phyloP scores from a whole-genome alignment of 2,113 vertebrate species.

The Gallinago media region DNA sequence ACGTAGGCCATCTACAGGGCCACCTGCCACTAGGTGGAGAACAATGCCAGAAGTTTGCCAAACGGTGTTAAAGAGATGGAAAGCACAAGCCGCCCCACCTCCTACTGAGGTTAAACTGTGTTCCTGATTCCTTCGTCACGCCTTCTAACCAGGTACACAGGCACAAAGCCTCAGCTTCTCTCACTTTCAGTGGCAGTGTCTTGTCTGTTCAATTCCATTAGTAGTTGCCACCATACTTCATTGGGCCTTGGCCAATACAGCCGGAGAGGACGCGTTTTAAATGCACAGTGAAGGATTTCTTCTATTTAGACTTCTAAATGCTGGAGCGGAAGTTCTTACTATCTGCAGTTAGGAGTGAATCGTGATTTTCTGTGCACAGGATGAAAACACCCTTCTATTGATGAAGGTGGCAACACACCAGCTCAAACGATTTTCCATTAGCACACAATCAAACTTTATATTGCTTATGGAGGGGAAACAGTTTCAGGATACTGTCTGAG shows the following conservation, averaged over 20 bases:
- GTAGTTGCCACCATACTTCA: not conserved
- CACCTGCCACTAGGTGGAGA: not conserved
- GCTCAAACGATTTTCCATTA: slow-evolving; percentile 61
- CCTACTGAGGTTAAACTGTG: not conserved
- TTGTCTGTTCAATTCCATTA: not conserved
- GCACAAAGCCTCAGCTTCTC: not conserved
- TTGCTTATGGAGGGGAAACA: slow-evolving; percentile 15
- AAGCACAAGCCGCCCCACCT: not conserved
- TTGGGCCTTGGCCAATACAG: not conserved
- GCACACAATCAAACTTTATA: slow-evolving; percentile 4
- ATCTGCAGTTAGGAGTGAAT: not conserved
- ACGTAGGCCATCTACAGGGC: not conserved
- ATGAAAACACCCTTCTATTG: not conserved
- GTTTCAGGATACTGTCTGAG: not conserved
- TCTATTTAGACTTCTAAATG: not conserved
- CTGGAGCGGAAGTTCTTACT: not conserved
- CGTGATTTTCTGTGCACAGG: not conserved
- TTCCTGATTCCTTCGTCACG: not conserved
- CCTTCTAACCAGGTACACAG: not conserved
- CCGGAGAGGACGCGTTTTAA: not conserved
- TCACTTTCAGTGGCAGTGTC: not conserved
- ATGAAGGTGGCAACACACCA: slow-evolving; percentile 14
- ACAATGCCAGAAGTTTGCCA: not conserved
- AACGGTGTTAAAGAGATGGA: not conserved
- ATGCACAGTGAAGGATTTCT: not conserved